These are phyloP conservation scores for Anableps anableps DNA, from an alignment of 2,797 vertebrate species.

Conservation along the genomic window DNA sequence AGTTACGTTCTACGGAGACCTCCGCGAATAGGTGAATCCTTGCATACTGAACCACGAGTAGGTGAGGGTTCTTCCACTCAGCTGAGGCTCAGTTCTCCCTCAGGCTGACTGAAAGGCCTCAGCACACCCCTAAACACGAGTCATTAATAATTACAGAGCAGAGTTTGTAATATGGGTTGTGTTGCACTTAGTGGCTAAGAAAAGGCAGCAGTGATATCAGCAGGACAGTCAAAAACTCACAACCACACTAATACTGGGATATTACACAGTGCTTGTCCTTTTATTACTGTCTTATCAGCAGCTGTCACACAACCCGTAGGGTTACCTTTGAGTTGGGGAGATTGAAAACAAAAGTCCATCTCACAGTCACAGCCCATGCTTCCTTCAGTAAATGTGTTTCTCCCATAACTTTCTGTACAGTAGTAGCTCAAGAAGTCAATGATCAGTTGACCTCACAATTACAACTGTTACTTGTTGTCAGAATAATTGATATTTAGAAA, in stretches of 20 bases:
- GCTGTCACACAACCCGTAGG: not conserved
- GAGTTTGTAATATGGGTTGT: not conserved
- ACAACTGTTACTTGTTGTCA: too few species aligned
- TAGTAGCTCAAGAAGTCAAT: too few species aligned
- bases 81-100: not conserved
- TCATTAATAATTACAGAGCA: not conserved
- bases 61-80: too few species aligned
- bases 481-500: too few species aligned
- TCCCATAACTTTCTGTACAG: not conserved
- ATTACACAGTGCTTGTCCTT: not conserved
- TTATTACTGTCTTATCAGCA: not conserved
- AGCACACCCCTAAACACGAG: not conserved
- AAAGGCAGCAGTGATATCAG: not conserved
- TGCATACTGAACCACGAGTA: too few species aligned
- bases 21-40: too few species aligned
- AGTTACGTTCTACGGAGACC: not conserved
- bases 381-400: too few species aligned
- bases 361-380: not conserved
- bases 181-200: not conserved
- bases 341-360: not conserved
- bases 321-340: not conserved
- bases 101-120: not conserved
- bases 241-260: not conserved
- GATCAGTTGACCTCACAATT: too few species aligned
- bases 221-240: not conserved